Evolutionary conservation across 2,797 vertebrate species (phyloP), one percentile per base, ranked within the genome.

Genomic region (Sphenopsis melanotis): DNA sequence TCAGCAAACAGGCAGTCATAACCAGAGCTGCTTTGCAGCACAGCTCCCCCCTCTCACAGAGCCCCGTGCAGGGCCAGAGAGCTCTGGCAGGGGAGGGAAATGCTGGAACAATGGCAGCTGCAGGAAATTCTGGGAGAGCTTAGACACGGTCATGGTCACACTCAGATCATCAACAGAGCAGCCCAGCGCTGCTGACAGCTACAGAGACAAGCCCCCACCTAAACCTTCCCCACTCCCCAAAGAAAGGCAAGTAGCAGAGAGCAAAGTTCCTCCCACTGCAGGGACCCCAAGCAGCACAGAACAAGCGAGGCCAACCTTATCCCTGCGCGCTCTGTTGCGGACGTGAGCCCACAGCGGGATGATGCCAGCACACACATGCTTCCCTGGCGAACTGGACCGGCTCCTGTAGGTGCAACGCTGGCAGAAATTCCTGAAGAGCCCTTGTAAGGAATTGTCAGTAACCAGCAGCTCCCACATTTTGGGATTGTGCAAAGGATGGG

Each of bases 231-330:
- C 32, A 4, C 9, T 30, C 24, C 36, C 61, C 47, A 11, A 2
- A 41, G 64, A 59, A 70, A 46, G 29, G 57, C 37, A 85, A 23
- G 23, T 42, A 77, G 70, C 70, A 91, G 55, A 76, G 15, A 94
- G 57, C 14, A 47, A 46, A 46, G 39, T 12, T 39, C 21, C 76
- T 65, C 59, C 22, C 27, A 4, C 30, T 26, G 63, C 63, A 75
- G 53, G 87, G 46, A 80, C 53, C 89, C 85, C 60, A 29, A 19
- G 78, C 70, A 91, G 52, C 24, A 47, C 3, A 70, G 78, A 36
- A 75, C 7, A 6, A 53, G 49, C 1, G 41, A 22, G 26, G 95
- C 97, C 94, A 88, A 98, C 97, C 98, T 98, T 97, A 32, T 95
- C 94, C 84, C 89, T 90, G 93, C 41, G 82, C 87, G 32, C 49